Base-by-base conservation (phyloP, 2,888 invertebrate genomes). In the Acanthosepion lycidas region DNA sequence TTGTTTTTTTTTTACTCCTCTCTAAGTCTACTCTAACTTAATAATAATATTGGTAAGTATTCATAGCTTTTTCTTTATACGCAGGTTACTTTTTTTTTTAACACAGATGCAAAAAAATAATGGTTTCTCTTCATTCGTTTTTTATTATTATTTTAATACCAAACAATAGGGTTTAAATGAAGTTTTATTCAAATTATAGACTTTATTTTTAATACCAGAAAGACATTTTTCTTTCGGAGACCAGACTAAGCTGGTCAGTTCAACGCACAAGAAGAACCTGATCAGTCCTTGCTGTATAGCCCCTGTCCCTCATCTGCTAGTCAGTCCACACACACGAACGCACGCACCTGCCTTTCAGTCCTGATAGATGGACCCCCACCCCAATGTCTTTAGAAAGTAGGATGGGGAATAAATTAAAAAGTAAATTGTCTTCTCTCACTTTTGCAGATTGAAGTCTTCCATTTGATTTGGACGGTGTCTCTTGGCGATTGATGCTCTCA, bases 391-490 rank as follows among this genome's bases (percentile, higher is more conserved):
- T 78, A 15, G 33, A n/a, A n/a, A 78, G 78, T 78, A 78, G 78
- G 78, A 78, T n/a, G 12, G 78, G 78, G 78, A 78, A 78, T 78
- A 33, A n/a, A 78, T 78, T 78, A 78, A 78, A 78, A 78, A 78
- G 78, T 78, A 78, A 78, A 78, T 78, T 78, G 33, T 78, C 78
- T 78, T 78, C n/a, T n/a, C 78, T 78, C 78, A 78, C 78, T 78
- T 42, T 78, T 78, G n/a, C 78, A n/a, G 78, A 78, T 78, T n/a
- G 78, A 15, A 78, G 78, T 78, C 78, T 78, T 78, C 78, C 78
- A 78, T 15, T 78, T 78, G 78, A 78, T 78, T 78, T 33, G 78
- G 78, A 9, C n/a, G 15, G 78, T 12, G 78, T 78, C 78, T 78
- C 78, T 78, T n/a, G 28, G 78, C 78, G 28, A n/a, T 33, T 78